Base-by-base conservation (phyloP, 2,888 invertebrate species). In the Aporophyla nigra region DNA sequence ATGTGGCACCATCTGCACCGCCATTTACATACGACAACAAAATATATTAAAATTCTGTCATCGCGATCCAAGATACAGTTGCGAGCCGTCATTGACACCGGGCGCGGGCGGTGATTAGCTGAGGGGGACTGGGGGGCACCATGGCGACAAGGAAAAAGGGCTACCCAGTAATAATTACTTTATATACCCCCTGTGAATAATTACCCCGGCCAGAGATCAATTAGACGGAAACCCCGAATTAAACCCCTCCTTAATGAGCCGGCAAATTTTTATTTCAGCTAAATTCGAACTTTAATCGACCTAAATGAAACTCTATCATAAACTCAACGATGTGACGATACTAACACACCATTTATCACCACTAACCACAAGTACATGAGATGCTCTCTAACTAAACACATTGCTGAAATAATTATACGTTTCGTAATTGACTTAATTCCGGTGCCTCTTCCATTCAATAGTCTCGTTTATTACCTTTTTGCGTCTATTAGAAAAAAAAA, bases 21-120 rank as follows among this genome's bases (percentile, higher is more conserved):
- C 89, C 90, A 95, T 96, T 96, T 95, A 95, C 96, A 96, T 96
- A 94, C 93, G 92, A 93, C 95, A 94, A 92, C 93, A 93, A 95
- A 95, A 95, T 95, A 96, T 96, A 96, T 96, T 96, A 96, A 96
- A 96, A 96, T 94, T 88, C 96, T 96, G 96, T 96, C 96, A 96
- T 92, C 94, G 91, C 91, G 91, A 93, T 93, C 92, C 93, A 94
- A 95, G 94, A 94, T 93, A 92, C 94, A 94, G 94, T 94, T 93
- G 94, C 92, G 93, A 93, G 92, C 92, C 94, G 96, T 96, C 96
- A 96, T 93, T 89, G 95, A 90, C 96, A 96, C 95, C 96, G 92
- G 96, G 94, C 92, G 94, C 91, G 91, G 91, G 91, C 90, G 93
- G 94, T 95, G 96, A 96, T 96, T 96, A 95, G 94, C 92, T 89